A percentile compares a stretch with the other conserved stretches of the same genome.
Evolutionary conservation across 2,797 vertebrate genomes (phyloP).

Genomic region (Synaphobranchus kaupii): DNA sequence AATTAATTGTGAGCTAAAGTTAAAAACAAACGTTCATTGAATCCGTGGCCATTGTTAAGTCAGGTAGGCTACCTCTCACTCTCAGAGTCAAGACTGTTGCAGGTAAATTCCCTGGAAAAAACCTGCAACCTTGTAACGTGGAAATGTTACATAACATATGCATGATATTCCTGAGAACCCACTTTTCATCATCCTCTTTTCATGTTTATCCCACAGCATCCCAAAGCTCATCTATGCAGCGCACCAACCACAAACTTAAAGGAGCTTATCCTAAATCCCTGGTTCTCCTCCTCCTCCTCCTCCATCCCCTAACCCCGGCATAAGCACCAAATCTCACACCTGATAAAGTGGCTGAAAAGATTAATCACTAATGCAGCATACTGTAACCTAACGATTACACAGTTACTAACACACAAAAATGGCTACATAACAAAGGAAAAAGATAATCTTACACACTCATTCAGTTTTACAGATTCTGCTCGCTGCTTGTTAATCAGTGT

Average conservation of each 20-base stretch:
- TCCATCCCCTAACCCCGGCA: constrained; percentile 1
- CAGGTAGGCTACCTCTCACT: no score
- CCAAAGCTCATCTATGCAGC: not conserved
- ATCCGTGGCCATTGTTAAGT: not conserved
- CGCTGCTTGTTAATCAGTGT: not conserved
- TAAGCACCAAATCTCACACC: constrained; percentile 21
- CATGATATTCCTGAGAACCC: not conserved
- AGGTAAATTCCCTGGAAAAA: not conserved
- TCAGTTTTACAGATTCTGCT: not conserved
- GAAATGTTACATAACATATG: not conserved
- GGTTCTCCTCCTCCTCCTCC: constrained; percentile 25
- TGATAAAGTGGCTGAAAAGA: constrained; percentile 22
- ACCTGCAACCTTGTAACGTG: not conserved
- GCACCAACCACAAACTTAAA: not conserved
- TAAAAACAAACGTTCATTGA: not conserved
- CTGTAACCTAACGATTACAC: constrained; percentile 4
- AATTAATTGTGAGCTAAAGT: no score
- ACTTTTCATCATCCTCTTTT: not conserved
- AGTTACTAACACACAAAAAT: not conserved
- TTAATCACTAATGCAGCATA: constrained; percentile 1
- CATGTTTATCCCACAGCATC: not conserved
- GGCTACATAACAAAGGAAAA: not conserved
- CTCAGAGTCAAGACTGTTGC: not conserved
- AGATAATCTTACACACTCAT: not conserved
- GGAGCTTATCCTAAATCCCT: constrained; percentile 27